Evolutionary conservation across 2,888 invertebrate genomes (phyloP).

Genomic region (Lacanobia wlatinum): DNA sequence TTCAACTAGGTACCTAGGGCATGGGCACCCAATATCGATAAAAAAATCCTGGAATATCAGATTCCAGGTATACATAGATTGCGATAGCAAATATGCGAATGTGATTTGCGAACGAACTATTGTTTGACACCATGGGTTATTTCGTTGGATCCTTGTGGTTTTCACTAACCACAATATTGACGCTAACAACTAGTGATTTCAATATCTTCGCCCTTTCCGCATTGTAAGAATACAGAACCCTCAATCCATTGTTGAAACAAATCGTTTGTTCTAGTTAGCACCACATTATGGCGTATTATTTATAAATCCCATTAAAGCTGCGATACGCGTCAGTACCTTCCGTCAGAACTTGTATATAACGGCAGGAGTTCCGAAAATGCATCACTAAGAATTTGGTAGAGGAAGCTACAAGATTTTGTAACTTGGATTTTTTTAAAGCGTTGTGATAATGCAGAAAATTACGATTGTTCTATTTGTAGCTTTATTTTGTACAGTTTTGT

Average conservation of each 20-base stretch:
- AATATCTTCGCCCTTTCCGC: constrained; percentile 1
- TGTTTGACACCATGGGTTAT: too few relatives aligned
- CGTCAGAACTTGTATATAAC: constrained; percentile 61
- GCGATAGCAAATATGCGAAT: too few relatives aligned
- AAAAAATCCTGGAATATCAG: too few relatives aligned
- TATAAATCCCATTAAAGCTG: constrained; percentile 68
- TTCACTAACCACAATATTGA: not conserved
- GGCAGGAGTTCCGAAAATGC: constrained; percentile 17
- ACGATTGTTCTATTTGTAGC: constrained; percentile 68
- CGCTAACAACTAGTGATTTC: not conserved
- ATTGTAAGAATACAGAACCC: constrained; percentile 42
- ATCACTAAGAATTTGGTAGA: constrained; percentile 28
- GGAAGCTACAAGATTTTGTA: not conserved
- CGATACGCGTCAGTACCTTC: constrained; percentile 67
- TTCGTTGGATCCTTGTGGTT: not conserved
- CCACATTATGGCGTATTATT: constrained; percentile 68
- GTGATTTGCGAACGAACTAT: too few relatives aligned
- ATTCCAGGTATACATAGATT: too few relatives aligned
- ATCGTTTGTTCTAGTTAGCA: constrained; percentile 63
- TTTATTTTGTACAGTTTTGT: constrained; percentile 64
- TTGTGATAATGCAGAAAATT: constrained; percentile 61
- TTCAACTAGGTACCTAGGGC: too few relatives aligned
- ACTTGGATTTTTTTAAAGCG: not conserved
- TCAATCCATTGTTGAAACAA: constrained; percentile 57
- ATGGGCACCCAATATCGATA: too few relatives aligned